phyloP scores from a whole-genome alignment of 2,888 invertebrate species.

The Didymodactylos carnosus region DNA sequence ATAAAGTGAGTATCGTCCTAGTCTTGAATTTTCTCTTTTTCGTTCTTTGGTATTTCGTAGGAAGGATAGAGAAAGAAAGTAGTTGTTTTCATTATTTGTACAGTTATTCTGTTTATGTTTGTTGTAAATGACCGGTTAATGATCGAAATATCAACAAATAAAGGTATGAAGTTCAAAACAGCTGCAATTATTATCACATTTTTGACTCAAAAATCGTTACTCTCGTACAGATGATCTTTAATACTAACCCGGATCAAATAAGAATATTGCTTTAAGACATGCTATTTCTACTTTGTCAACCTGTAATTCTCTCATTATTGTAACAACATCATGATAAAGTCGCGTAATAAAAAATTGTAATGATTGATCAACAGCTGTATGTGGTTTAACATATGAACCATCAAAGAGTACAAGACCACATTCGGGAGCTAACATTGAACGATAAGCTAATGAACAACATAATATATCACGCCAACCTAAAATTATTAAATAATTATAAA shows the following conservation, averaged over 20 bases:
- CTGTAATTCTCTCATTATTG: conserved; percentile 82
- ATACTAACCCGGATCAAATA: conserved; percentile 78
- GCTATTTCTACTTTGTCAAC: conserved; percentile 79
- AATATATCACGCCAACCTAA: conserved; percentile 9
- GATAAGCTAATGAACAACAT: conserved; percentile 7
- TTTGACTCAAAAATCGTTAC: no score
- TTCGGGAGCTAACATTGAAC: neutral
- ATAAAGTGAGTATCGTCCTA: no score
- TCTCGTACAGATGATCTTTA: no score
- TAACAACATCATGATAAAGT: conserved; percentile 61
- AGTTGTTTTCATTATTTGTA: no score
- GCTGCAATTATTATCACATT: no score
- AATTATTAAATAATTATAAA: neutral
- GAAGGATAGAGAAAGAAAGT: no score
- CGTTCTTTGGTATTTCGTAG: no score
- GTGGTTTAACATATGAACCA: conserved; percentile 48
- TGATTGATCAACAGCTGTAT: conserved; percentile 36
- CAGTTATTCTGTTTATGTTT: no score
- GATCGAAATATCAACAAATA: no score
- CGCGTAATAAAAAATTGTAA: conserved; percentile 24
- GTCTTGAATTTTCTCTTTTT: no score
- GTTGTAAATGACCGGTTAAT: no score
- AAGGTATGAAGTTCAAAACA: no score
- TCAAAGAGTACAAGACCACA: conserved; percentile 1
- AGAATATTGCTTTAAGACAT: conserved; percentile 73